Base-by-base conservation (phyloP, 2,113 vertebrate species). In the Pantherophis guttatus region DNA sequence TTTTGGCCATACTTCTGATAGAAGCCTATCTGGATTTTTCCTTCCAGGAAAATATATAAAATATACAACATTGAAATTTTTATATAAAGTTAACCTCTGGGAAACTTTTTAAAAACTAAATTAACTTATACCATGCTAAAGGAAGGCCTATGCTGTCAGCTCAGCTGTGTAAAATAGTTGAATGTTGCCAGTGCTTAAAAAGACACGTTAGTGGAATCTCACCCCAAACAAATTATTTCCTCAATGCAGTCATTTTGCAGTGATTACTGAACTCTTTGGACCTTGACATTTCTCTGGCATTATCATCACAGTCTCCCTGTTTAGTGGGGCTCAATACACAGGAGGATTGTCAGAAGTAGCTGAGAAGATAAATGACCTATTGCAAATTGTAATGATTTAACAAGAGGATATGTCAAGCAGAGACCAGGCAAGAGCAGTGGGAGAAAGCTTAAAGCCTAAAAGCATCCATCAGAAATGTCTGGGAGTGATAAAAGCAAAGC, bases 361-460 rank as follows among this genome's bases (percentile, higher is more conserved):
- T 53, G 44, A 90, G 86, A 90, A 96, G 93, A 95, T 90, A 26
- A 95, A 96, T 94, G 88, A 93, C 33, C 93, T 94, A 26, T 39
- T 95, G 65, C 87, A 94, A 91, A 95, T 0, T 89, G 52, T 24
- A 90, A 59, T 1, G 85, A 90, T 96, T 96, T 91, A 95, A 93
- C 91, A 91, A 70, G 94, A 92, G 33, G 86, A 94, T 90, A 91
- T 95, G 89, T 94, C 91, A 92, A 44, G 88, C 5, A 39, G 59
- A 59, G 0, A 26, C 57, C 70, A 91, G 91, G 87, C 87, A 88
- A 95, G 58, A 0, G 0, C 39, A n/a, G 81, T 48, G 90, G 88
- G 88, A 90, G 90, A 94, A 94, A 93, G 53, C 39, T 39, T 29
- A 15, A 90, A 93, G 92, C 90, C 94, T 93, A 48, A 91, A 94